Percentiles rank a stretch among this genome's conserved stretches.
These are phyloP conservation scores for Tetranychus urticae DNA, from an alignment of 1,140 invertebrate genomes.

Conservation along the genomic window DNA sequence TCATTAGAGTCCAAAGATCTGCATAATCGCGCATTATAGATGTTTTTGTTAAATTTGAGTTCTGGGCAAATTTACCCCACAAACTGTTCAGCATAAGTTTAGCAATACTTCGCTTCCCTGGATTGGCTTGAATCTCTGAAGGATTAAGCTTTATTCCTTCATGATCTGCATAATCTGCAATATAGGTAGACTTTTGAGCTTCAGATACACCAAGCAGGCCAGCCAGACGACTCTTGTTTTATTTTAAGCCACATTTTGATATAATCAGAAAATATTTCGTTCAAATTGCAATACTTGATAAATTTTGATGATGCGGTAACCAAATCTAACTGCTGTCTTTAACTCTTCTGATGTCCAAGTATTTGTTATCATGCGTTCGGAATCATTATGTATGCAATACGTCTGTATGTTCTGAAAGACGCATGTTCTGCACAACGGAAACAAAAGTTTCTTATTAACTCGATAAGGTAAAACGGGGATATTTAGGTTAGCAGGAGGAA, in stretches of 20 bases:
- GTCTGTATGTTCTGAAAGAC: background rate
- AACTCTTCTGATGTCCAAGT: background rate
- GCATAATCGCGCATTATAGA: conserved; percentile 11
- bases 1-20: no score
- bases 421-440: no score
- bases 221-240: background rate
- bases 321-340: background rate
- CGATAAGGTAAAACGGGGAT: no score
- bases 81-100: conserved; percentile 15
- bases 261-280: background rate
- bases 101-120: background rate
- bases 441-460: no score
- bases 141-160: background rate
- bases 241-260: background rate
- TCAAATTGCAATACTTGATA: background rate
- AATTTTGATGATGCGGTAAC: background rate
- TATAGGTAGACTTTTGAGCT: background rate
- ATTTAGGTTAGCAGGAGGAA: no score
- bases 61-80: conserved; percentile 18
- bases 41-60: conserved; percentile 15
- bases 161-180: background rate
- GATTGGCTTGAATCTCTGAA: background rate
- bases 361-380: background rate
- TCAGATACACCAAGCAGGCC: background rate
- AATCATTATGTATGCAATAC: background rate